Conservation (phyloP, 2,113 vertebrate genomes). For the Burhinus bistriatus region DNA sequence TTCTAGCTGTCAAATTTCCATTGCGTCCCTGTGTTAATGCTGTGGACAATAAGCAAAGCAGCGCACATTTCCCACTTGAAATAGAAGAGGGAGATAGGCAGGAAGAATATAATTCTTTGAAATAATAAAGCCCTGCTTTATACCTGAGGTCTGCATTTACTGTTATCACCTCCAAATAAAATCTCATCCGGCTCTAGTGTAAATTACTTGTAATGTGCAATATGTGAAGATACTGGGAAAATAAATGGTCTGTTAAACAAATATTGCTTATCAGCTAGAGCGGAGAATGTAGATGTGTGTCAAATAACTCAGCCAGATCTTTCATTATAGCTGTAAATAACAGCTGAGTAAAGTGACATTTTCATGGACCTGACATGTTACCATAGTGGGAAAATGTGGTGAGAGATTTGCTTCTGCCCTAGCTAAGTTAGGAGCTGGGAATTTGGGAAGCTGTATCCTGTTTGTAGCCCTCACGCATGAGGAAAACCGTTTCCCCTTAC, state of each 20-base stretch:
- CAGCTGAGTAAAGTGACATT: slow-evolving; percentile 54
- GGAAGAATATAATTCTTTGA: slow-evolving; percentile 33
- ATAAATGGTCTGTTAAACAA: slow-evolving; percentile 61
- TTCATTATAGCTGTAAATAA: slow-evolving; percentile 64
- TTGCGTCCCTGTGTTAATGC: rapidly evolving
- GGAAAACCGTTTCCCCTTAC: not conserved
- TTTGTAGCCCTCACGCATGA: not conserved
- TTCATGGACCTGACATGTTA: slow-evolving; percentile 50
- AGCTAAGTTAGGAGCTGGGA: slow-evolving; percentile 19
- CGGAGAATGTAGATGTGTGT: not conserved
- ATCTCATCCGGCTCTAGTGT: slow-evolving; percentile 34
- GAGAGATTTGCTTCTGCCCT: slow-evolving; percentile 39
- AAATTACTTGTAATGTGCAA: slow-evolving; percentile 36
- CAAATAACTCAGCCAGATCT: slow-evolving; percentile 48
- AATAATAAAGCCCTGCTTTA: slow-evolving; percentile 41
- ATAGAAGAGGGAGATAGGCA: not conserved
- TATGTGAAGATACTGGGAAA: slow-evolving; percentile 22
- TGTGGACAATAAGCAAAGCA: not conserved
- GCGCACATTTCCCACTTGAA: not conserved
- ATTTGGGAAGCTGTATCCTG: slow-evolving; percentile 24
- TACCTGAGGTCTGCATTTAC: slow-evolving; percentile 35
- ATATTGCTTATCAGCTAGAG: slow-evolving; percentile 44
- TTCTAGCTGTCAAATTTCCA: not conserved
- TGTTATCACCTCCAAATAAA: slow-evolving; percentile 59
- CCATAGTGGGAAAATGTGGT: slow-evolving; percentile 43